Evolutionary conservation across 2,888 invertebrate species (phyloP).

Genomic region (Heliconius erato): DNA sequence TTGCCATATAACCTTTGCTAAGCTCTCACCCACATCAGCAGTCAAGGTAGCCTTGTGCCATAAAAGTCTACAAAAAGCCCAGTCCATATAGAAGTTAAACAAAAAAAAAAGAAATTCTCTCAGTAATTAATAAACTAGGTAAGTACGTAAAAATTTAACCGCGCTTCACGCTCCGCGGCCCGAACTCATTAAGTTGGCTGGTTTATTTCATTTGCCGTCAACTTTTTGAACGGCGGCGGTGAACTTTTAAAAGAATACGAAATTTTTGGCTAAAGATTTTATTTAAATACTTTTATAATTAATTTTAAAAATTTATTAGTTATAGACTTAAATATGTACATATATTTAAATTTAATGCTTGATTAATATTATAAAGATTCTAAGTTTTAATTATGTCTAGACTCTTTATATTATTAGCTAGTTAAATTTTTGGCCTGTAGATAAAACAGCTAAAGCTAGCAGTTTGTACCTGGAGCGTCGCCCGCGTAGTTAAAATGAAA

Average conservation of each 20-base stretch:
- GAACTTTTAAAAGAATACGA: conserved; percentile 32
- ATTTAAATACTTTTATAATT: conserved; percentile 18
- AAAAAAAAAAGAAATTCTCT: not conserved
- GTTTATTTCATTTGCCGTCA: conserved; percentile 41
- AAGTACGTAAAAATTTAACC: conserved; percentile 38
- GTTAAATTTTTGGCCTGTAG: too few relatives aligned
- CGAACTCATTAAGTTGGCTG: conserved; percentile 38
- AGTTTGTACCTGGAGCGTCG: too few relatives aligned
- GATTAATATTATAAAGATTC: not conserved
- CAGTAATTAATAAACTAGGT: conserved; percentile 42
- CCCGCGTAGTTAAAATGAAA: too few relatives aligned
- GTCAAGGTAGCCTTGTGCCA: conserved; percentile 13
- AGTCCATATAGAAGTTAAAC: conserved; percentile 13
- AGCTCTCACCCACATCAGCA: not conserved
- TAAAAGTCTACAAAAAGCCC: conserved; percentile 9
- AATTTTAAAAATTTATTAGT: not conserved
- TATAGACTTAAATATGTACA: not conserved
- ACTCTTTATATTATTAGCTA: too few relatives aligned
- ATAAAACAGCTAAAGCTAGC: too few relatives aligned
- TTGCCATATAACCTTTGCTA: not conserved
- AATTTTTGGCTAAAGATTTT: conserved; percentile 30
- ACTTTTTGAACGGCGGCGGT: conserved; percentile 24
- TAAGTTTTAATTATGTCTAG: too few relatives aligned
- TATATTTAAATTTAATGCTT: not conserved
- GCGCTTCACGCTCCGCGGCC: conserved; percentile 24